These are phyloP conservation scores for Pantala flavescens DNA, from an alignment of 1,140 invertebrate species.

Conservation along the genomic window DNA sequence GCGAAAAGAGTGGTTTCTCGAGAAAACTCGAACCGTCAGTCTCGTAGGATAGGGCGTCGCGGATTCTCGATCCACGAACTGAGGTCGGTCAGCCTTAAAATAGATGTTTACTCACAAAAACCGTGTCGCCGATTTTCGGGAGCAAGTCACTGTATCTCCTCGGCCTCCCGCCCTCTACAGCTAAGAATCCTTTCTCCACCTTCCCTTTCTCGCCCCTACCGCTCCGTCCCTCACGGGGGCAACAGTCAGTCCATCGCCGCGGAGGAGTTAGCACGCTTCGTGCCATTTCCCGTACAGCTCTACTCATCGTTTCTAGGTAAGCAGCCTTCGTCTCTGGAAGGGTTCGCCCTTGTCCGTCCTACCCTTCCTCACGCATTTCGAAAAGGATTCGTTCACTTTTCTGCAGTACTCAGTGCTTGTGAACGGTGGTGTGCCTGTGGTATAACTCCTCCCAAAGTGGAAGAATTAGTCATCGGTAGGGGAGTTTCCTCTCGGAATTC, in stretches of 20 bases:
- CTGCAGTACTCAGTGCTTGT: too few species aligned
- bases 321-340: neutral
- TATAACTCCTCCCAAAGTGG: too few species aligned
- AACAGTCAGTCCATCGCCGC: neutral
- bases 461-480: too few species aligned
- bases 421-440: too few species aligned
- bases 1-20: too few species aligned
- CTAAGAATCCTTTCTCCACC: neutral
- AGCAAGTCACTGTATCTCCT: neutral
- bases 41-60: too few species aligned
- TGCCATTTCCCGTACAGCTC: neutral
- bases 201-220: neutral
- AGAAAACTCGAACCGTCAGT: too few species aligned
- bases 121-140: neutral
- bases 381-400: too few species aligned
- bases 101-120: constrained; percentile 3
- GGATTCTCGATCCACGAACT: too few species aligned
- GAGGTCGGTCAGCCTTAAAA: neutral
- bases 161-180: neutral
- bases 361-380: too few species aligned
- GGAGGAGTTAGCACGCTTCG: neutral
- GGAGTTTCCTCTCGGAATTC: too few species aligned
- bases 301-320: neutral
- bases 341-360: neutral
- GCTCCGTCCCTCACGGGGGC: neutral